A percentile compares a stretch with the other conserved stretches of the same genome.
These are phyloP conservation scores for Phalacrocorax pelagicus DNA, from an alignment of 2,113 vertebrate genomes.

Conservation along the genomic window DNA sequence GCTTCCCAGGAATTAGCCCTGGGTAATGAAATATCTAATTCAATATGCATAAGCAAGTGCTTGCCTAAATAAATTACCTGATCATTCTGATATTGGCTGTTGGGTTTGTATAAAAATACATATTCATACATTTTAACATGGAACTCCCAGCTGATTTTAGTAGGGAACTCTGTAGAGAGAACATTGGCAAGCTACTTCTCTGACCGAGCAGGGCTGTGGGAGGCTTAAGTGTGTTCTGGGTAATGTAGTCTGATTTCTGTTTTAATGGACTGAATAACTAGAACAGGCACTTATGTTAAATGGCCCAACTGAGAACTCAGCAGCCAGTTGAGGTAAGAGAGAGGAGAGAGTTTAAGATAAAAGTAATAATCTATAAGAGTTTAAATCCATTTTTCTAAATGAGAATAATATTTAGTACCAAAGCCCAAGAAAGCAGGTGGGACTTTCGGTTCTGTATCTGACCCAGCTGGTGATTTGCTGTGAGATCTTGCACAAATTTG, in stretches of 20 bases:
- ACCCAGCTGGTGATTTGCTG: neutral
- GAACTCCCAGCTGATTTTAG: neutral
- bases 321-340: neutral
- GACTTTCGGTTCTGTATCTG: neutral
- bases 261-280: conserved; percentile 57
- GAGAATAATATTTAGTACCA: neutral
- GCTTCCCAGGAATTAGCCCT: neutral
- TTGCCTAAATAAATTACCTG: neutral
- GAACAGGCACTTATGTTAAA: conserved; percentile 47
- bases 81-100: neutral
- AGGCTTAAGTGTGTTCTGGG: conserved; percentile 45
- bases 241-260: conserved; percentile 56
- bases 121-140: neutral
- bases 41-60: neutral
- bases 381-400: neutral
- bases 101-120: neutral
- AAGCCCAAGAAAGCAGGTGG: neutral
- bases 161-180: neutral
- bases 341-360: conserved; percentile 6
- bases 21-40: neutral
- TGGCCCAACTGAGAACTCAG: neutral
- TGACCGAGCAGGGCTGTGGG: neutral
- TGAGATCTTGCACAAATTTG: neutral
- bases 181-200: neutral
- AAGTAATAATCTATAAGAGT: neutral